These are phyloP conservation scores for Magallana ariakensis DNA, from an alignment of 1,140 invertebrate species.

Conservation along the genomic window DNA sequence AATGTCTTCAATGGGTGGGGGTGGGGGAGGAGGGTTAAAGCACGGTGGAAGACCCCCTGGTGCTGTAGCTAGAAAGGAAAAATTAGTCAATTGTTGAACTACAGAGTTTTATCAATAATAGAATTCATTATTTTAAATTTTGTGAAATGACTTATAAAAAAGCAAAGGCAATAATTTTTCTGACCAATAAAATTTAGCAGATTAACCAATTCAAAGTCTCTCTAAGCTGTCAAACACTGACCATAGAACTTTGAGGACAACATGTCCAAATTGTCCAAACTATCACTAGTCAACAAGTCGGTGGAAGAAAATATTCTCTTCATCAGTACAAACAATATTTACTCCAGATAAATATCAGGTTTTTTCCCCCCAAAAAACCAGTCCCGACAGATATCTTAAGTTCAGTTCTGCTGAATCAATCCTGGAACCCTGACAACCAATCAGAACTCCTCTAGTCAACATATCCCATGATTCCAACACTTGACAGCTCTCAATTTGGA, in stretches of 20 bases:
- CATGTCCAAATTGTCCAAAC: conserved; percentile 17
- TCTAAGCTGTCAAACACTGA: not conserved
- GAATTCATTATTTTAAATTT: not conserved
- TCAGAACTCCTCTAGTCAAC: not conserved
- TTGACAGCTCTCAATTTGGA: conserved; percentile 3
- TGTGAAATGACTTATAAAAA: not conserved
- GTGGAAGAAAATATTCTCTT: conserved; percentile 12
- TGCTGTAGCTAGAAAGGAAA: conserved; percentile 49
- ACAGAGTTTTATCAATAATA: not conserved
- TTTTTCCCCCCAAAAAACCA: not conserved
- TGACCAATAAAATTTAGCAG: not conserved
- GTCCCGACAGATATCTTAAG: not conserved
- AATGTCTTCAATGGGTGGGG: conserved; percentile 78
- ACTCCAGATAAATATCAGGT: not conserved
- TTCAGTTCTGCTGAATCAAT: conserved; percentile 2
- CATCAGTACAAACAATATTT: not conserved
- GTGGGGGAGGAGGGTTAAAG: conserved; percentile 72
- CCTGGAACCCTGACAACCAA: not conserved
- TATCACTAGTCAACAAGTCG: not conserved
- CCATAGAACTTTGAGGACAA: not conserved
- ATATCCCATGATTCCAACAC: not conserved
- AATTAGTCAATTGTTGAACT: not conserved
- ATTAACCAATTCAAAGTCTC: not conserved
- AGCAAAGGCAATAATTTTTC: not conserved
- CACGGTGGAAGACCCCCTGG: conserved; percentile 69